Conservation (phyloP, 2,797 vertebrate species). For the Pitangus sulphuratus region DNA sequence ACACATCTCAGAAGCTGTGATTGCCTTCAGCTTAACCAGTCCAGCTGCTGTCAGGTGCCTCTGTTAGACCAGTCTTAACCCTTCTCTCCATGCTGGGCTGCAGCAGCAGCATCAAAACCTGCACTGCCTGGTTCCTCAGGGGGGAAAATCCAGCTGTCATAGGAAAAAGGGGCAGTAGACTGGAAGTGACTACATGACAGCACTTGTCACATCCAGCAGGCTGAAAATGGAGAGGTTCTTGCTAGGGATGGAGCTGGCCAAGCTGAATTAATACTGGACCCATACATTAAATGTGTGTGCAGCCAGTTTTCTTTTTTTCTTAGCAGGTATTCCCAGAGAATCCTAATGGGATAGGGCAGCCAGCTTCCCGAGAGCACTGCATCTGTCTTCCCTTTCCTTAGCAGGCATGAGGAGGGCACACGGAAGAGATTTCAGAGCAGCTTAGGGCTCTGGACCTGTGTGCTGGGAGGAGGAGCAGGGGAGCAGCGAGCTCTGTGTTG, state of each 20-base stretch:
- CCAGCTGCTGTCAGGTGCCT: background rate
- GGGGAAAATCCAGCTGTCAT: background rate
- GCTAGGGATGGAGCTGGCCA: background rate
- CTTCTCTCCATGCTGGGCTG: background rate
- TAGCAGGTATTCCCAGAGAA: background rate
- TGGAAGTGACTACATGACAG: constrained; percentile 60
- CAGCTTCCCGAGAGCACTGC: background rate
- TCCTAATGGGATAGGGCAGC: background rate
- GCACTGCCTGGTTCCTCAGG: background rate
- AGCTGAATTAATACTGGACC: constrained; percentile 22
- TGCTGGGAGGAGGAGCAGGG: background rate
- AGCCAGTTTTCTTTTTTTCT: background rate
- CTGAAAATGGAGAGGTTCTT: constrained; percentile 24
- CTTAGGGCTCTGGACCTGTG: background rate
- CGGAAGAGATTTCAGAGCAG: background rate
- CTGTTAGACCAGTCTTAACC: background rate
- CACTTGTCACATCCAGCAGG: background rate
- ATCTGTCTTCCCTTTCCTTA: background rate
- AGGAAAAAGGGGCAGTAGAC: background rate
- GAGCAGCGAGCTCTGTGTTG: background rate
- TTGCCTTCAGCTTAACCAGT: background rate
- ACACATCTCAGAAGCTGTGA: background rate
- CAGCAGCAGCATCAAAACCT: background rate
- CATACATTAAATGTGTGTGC: background rate
- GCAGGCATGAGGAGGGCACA: background rate